Base-by-base conservation (phyloP, 1,140 invertebrate species). In the Andrena cerasifolii region DNA sequence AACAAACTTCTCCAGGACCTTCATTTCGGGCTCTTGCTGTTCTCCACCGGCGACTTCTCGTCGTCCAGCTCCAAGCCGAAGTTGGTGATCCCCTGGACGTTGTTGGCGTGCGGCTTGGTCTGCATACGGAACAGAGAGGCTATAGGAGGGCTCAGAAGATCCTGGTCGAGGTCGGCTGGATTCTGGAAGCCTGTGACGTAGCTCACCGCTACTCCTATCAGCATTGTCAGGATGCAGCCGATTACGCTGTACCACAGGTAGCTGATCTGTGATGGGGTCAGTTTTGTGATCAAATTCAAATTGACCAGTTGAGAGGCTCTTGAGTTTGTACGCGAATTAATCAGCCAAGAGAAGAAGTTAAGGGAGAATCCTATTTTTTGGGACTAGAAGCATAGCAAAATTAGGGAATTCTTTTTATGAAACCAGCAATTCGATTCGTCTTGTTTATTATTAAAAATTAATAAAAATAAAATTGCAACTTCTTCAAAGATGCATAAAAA, bases 241-340 rank as follows among this genome's bases (percentile, higher is more conserved):
- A 97, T 94, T 33, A 94, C 94, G n/a, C 95, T 95, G 88, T 96
- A 96, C 96, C 96, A 97, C 79, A 96, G 91, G 89, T 96, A 97
- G 36, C 95, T 96, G 56, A 96, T 91, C 87, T 94, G 90, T n/a
- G 58, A 68, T n/a, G n/a, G n/a, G n/a, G n/a, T n/a, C n/a, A n/a
- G n/a, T n/a, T n/a, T n/a, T n/a, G n/a, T n/a, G n/a, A n/a, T n/a
- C n/a, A n/a, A n/a, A n/a, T n/a, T n/a, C n/a, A n/a, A n/a, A n/a
- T n/a, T n/a, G n/a, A n/a, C n/a, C n/a, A n/a, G n/a, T n/a, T n/a
- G n/a, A n/a, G n/a, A n/a, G n/a, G n/a, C n/a, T n/a, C n/a, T n/a
- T n/a, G n/a, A n/a, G n/a, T n/a, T n/a, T n/a, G n/a, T n/a, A n/a
- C n/a, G n/a, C n/a, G n/a, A n/a, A n/a, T n/a, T n/a, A n/a, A n/a